Percentiles rank a stretch among this genome's conserved stretches.
Evolutionary conservation across 2,113 vertebrate species (phyloP).

Genomic region (Picathartes gymnocephalus): DNA sequence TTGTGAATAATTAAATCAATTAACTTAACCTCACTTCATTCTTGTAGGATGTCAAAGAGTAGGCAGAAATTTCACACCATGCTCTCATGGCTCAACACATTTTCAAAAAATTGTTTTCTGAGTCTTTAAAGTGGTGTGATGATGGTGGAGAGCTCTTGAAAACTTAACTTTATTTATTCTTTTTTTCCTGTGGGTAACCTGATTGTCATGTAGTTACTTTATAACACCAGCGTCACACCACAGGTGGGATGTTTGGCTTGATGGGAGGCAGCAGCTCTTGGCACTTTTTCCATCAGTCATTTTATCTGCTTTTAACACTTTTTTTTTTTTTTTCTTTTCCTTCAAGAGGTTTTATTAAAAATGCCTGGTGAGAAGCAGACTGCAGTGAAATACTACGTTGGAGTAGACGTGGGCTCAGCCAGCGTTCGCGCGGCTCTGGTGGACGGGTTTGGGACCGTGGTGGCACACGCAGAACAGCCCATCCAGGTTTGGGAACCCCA

Average conservation of each 20-base stretch:
- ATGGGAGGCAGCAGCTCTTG: background rate
- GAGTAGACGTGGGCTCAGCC: slow-evolving; percentile 89
- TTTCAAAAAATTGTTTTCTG: background rate
- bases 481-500: slow-evolving; percentile 85
- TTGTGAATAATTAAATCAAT: slow-evolving; percentile 36
- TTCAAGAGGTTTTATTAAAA: background rate
- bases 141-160: background rate
- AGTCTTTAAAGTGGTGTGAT: background rate
- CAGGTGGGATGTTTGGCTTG: background rate
- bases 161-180: background rate
- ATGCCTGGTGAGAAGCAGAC: slow-evolving; percentile 47
- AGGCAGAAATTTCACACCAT: slow-evolving; percentile 20
- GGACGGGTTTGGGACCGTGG: slow-evolving; percentile 72
- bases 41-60: background rate
- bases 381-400: slow-evolving; percentile 77
- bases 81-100: background rate
- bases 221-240: background rate
- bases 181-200: background rate
- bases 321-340: background rate
- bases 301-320: background rate
- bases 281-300: background rate
- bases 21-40: slow-evolving; percentile 17
- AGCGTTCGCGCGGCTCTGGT: slow-evolving; percentile 91
- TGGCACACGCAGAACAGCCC: slow-evolving; percentile 76
- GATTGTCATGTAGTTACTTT: background rate